These are phyloP conservation scores for Perca fluviatilis DNA, from an alignment of 2,113 vertebrate species.

Conservation along the genomic window DNA sequence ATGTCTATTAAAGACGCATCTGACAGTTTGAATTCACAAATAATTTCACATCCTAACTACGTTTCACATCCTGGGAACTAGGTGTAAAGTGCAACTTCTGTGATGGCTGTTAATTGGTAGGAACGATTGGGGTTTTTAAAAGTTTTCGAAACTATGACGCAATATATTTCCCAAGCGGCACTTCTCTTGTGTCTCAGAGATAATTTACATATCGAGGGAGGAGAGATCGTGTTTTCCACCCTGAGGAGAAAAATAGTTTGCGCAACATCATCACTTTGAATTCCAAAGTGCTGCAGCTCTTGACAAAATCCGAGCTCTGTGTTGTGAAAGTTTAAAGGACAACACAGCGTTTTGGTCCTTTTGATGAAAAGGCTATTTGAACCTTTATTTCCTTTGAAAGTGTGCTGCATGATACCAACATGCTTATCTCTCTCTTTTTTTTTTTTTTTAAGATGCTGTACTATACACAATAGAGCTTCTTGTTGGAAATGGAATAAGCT, in stretches of 20 bases:
- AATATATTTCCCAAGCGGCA: not conserved
- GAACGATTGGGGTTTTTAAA: not conserved
- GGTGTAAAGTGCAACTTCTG: not conserved
- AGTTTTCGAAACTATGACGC: slow-evolving; percentile 23
- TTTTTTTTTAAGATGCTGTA: too few species aligned
- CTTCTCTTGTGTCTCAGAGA: slow-evolving; percentile 9
- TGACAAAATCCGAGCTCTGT: slow-evolving; percentile 42
- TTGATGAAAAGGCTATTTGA: slow-evolving; percentile 57
- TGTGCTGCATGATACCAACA: slow-evolving; percentile 9
- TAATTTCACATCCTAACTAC: not conserved
- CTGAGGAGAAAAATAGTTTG: slow-evolving; percentile 26
- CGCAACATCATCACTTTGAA: slow-evolving; percentile 31
- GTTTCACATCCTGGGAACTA: slow-evolving; percentile 4
- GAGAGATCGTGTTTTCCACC: slow-evolving; percentile 25
- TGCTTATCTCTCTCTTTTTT: not conserved
- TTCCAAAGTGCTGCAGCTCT: slow-evolving; percentile 42
- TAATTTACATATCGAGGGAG: not conserved
- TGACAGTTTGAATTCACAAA: not conserved
- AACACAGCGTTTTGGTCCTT: slow-evolving; percentile 20
- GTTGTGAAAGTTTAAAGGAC: slow-evolving; percentile 41
- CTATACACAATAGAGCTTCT: not conserved
- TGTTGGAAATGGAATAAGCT: not conserved
- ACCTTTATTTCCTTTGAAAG: slow-evolving; percentile 3
- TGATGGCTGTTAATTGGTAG: slow-evolving; percentile 20
- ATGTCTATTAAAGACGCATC: not conserved